phyloP scores from a whole-genome alignment of 2,797 vertebrate genomes.

The Myotis findleyi region DNA sequence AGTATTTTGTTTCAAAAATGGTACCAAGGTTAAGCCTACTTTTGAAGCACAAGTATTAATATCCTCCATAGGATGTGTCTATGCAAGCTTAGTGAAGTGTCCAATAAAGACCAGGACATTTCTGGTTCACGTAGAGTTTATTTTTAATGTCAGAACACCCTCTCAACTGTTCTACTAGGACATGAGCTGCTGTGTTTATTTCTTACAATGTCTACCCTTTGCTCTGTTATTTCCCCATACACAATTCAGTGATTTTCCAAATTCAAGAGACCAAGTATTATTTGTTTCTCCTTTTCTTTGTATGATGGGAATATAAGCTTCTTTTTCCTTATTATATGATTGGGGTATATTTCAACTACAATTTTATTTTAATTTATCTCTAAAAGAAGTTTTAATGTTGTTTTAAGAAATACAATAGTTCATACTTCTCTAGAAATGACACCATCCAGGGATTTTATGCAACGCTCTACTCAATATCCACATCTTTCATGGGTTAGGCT shows the following conservation, averaged over 20 bases:
- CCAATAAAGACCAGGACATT: neutral
- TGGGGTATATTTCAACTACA: neutral
- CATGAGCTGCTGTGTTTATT: neutral
- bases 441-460: neutral
- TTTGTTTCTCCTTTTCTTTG: constrained; percentile 5
- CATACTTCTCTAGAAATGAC: neutral
- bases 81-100: neutral
- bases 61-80: neutral
- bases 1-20: constrained; percentile 8
- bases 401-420: neutral
- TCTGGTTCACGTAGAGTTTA: neutral
- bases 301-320: neutral
- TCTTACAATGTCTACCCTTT: neutral
- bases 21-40: neutral
- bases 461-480: neutral
- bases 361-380: constrained; percentile 32
- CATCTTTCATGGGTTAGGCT: neutral
- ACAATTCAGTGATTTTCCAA: constrained; percentile 18
- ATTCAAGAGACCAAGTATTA: neutral
- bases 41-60: constrained; percentile 36
- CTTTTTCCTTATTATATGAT: neutral
- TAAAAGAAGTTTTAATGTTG: neutral
- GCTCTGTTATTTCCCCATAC: neutral
- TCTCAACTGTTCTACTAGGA: neutral
- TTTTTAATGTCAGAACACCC: neutral